Evolutionary conservation across 2,113 vertebrate species (phyloP).

Genomic region (Limnothrissa miodon): DNA sequence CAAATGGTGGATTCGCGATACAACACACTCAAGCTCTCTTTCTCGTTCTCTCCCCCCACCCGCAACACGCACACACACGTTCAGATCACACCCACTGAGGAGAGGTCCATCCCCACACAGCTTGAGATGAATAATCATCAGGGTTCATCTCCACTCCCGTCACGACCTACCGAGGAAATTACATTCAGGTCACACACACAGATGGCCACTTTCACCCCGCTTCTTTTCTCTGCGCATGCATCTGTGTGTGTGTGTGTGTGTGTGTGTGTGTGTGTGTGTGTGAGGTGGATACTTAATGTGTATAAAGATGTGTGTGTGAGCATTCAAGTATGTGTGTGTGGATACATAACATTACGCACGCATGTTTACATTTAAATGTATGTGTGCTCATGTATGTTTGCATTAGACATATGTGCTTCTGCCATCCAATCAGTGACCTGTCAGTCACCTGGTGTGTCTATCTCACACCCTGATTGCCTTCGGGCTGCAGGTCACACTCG

Average conservation of each 20-base stretch:
- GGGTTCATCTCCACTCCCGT: slow-evolving; percentile 7
- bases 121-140: slow-evolving; percentile 17
- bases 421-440: background rate
- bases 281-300: background rate
- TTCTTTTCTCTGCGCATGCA: background rate
- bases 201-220: background rate
- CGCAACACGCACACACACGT: slow-evolving; percentile 9
- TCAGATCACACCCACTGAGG: background rate
- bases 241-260: background rate
- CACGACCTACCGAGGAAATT: slow-evolving; percentile 4
- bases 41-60: background rate
- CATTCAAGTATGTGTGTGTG: background rate
- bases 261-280: background rate
- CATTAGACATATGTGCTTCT: background rate
- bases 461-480: slow-evolving; percentile 7
- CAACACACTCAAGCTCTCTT: slow-evolving; percentile 4
- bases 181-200: slow-evolving; percentile 17
- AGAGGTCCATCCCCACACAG: background rate
- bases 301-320: background rate
- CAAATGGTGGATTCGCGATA: background rate
- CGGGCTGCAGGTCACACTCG: background rate
- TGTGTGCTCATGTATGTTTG: background rate
- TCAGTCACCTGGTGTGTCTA: slow-evolving; percentile 13
- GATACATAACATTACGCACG: background rate
- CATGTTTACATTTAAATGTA: slow-evolving; percentile 18